These are phyloP conservation scores for Bombylius major DNA, from an alignment of 2,888 invertebrate species.

Conservation along the genomic window DNA sequence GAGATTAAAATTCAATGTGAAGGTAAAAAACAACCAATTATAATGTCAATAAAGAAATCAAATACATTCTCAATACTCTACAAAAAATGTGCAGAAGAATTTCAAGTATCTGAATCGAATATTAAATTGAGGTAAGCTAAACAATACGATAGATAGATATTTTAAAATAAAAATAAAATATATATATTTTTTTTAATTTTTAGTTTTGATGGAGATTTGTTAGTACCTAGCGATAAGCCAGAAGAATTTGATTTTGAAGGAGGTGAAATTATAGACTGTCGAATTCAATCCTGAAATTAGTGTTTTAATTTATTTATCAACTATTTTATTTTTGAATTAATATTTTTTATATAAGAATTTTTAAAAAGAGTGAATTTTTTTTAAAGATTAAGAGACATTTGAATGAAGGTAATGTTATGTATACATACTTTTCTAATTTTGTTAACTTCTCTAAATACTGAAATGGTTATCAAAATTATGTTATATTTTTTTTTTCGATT, in stretches of 20 bases:
- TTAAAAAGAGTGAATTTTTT: too few relatives aligned
- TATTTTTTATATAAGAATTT: too few relatives aligned
- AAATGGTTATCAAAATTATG: too few relatives aligned
- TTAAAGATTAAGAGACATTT: too few relatives aligned
- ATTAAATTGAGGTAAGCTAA: conserved; percentile 2
- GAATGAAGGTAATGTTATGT: too few relatives aligned
- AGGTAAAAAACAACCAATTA: conserved; percentile 24
- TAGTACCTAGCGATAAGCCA: conserved; percentile 24
- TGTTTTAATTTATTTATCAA: too few relatives aligned
- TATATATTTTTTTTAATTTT: not conserved
- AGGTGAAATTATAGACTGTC: conserved; percentile 28
- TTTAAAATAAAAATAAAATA: not conserved
- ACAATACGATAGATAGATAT: too few relatives aligned
- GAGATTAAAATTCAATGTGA: conserved; percentile 28
- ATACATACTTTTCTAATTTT: too few relatives aligned
- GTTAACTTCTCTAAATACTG: too few relatives aligned
- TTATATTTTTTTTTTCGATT: too few relatives aligned
- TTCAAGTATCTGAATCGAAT: conserved; percentile 17
- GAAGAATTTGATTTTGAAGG: conserved; percentile 28
- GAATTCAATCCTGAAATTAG: conserved; percentile 2
- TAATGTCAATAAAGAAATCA: conserved; percentile 21
- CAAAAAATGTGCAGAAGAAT: conserved; percentile 28
- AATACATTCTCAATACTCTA: conserved; percentile 26
- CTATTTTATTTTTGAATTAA: too few relatives aligned
- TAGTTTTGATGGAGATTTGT: conserved; percentile 29